Evolutionary conservation across 2,797 vertebrate genomes (phyloP).

Genomic region (Macrochelys suwanniensis): DNA sequence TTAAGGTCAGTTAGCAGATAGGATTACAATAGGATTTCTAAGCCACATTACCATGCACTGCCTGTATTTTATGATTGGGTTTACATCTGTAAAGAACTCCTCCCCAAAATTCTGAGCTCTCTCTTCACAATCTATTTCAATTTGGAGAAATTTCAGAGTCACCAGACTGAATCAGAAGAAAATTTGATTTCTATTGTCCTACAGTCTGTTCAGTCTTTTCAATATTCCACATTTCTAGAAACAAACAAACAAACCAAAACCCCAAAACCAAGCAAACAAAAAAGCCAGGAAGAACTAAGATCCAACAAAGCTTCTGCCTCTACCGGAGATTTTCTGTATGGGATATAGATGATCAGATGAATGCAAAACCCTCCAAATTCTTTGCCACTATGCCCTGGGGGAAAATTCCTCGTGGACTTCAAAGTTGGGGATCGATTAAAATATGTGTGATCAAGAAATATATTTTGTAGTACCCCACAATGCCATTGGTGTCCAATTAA

Average conservation of each 20-base stretch:
- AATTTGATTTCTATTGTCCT: not conserved
- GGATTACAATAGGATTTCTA: not conserved
- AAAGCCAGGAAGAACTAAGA: not conserved
- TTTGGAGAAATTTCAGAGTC: not conserved
- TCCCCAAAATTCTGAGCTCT: not conserved
- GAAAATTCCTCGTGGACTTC: slow-evolving; percentile 15
- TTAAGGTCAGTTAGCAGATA: not conserved
- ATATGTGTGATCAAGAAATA: not conserved
- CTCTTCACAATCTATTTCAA: not conserved
- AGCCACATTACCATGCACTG: not conserved
- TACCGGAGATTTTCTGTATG: not conserved
- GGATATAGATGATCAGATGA: not conserved
- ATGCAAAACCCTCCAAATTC: not conserved
- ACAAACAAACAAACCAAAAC: not conserved
- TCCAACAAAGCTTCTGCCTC: not conserved
- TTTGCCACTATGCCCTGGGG: not conserved
- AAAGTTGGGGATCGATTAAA: not conserved
- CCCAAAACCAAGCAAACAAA: not conserved
- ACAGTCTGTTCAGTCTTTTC: not conserved
- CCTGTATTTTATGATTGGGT: not conserved
- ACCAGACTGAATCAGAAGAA: not conserved
- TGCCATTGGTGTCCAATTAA: slow-evolving; percentile 57
- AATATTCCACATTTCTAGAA: not conserved
- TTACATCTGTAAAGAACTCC: not conserved
- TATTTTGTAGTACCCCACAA: slow-evolving; percentile 25